Percentiles rank a stretch among this genome's conserved stretches.
Evolutionary conservation across 2,113 vertebrate genomes (phyloP).

Genomic region (Tylochromis polylepis): DNA sequence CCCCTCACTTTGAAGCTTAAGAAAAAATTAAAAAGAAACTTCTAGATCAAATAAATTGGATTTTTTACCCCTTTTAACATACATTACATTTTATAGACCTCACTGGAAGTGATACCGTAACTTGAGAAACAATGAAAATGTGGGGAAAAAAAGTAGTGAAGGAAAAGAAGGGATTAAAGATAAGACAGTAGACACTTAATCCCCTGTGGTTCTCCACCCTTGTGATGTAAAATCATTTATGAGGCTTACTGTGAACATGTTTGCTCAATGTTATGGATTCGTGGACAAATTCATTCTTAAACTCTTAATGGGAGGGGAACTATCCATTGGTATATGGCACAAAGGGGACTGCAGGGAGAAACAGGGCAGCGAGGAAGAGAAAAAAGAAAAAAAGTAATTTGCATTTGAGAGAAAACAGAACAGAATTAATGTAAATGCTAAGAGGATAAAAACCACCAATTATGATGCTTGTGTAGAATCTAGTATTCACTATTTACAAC

Average conservation of each 20-base stretch:
- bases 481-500: not conserved
- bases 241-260: conserved; percentile 30
- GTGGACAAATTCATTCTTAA: conserved; percentile 16
- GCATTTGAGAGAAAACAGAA: not conserved
- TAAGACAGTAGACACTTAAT: conserved; percentile 23
- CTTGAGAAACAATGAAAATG: not conserved
- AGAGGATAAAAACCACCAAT: not conserved
- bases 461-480: not conserved
- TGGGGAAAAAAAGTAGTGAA: not conserved
- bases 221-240: conserved; percentile 42
- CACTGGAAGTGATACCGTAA: not conserved
- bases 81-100: not conserved
- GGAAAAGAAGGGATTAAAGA: not conserved
- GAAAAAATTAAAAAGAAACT: not conserved
- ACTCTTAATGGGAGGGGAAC: conserved; percentile 21
- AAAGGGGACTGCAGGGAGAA: not conserved
- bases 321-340: conserved; percentile 14
- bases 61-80: not conserved
- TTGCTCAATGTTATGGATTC: conserved; percentile 46
- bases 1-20: not conserved
- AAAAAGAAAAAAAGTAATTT: not conserved
- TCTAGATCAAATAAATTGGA: not conserved
- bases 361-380: not conserved
- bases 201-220: conserved; percentile 26
- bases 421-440: not conserved